phyloP scores from a whole-genome alignment of 2,113 vertebrate species.

The Psittacara wagleri region DNA sequence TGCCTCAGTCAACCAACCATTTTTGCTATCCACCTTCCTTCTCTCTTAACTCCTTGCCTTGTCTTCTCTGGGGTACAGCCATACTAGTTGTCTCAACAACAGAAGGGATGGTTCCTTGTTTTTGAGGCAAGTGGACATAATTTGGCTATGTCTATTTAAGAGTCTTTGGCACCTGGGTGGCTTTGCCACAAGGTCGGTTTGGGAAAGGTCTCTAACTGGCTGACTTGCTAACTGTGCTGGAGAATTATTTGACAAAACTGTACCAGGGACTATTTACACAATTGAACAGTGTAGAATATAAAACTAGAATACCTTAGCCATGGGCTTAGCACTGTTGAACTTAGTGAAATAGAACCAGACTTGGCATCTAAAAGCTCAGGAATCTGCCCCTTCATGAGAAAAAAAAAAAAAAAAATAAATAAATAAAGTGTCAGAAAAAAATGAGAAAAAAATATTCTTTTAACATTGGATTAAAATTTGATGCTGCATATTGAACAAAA shows the following conservation, averaged over 20 bases:
- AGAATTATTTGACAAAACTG: background rate
- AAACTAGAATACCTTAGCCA: background rate
- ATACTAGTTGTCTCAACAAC: background rate
- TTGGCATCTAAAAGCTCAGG: conserved; percentile 49
- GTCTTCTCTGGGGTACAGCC: background rate
- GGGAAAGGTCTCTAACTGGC: background rate
- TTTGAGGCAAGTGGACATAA: background rate
- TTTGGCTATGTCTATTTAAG: background rate
- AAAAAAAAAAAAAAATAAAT: background rate
- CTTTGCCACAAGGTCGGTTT: background rate
- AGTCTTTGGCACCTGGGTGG: background rate
- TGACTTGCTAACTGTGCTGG: background rate
- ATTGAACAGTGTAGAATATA: background rate
- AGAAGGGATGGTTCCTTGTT: background rate
- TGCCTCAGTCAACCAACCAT: conserved; percentile 75
- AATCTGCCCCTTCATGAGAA: conserved; percentile 79
- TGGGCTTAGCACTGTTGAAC: background rate
- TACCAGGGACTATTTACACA: background rate
- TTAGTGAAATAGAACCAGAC: background rate
- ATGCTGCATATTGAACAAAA: conserved; percentile 69
- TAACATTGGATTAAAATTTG: background rate
- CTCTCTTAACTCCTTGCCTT: conserved; percentile 73
- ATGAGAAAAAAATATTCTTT: background rate
- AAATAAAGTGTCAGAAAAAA: conserved; percentile 54
- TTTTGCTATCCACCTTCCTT: conserved; percentile 34